phyloP scores from a whole-genome alignment of 2,113 vertebrate genomes.

The Cyanistes caeruleus region DNA sequence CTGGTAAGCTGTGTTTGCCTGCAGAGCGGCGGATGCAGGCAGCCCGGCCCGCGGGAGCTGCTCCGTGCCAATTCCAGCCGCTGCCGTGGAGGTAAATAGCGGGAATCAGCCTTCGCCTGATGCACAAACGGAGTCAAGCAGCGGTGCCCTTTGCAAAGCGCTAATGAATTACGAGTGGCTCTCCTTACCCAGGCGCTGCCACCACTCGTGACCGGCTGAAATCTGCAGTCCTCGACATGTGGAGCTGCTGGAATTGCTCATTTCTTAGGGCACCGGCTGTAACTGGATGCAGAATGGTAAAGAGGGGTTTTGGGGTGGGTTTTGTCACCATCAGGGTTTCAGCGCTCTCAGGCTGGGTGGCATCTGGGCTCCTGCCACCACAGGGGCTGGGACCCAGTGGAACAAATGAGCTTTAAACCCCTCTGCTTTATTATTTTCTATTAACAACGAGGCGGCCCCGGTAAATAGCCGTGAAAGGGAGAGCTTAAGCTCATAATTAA shows the following conservation, averaged over 20 bases:
- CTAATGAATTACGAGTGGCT: neutral
- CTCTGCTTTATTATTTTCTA: constrained; percentile 31
- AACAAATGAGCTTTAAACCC: constrained; percentile 60
- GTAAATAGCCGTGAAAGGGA: constrained; percentile 54
- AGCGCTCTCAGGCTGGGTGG: neutral
- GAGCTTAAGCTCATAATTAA: constrained; percentile 64
- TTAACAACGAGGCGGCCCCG: constrained; percentile 45
- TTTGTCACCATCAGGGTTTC: neutral
- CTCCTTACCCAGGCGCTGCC: neutral
- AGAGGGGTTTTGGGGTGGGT: neutral
- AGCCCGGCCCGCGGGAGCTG: neutral
- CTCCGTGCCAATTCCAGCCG: neutral
- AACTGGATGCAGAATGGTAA: rapidly evolving
- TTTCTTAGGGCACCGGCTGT: rapidly evolving
- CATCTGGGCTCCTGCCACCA: rapidly evolving
- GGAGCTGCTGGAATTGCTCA: rapidly evolving
- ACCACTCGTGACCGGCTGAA: neutral
- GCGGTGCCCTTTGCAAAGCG: neutral
- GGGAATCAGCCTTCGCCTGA: neutral
- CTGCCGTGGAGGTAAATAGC: constrained; percentile 3
- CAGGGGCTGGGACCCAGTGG: neutral
- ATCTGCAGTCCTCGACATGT: rapidly evolving
- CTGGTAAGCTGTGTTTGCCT: neutral
- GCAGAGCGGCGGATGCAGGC: neutral
- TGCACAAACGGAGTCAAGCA: neutral